phyloP scores from a whole-genome alignment of 2,797 vertebrate genomes.

The Enteromius argenteus region DNA sequence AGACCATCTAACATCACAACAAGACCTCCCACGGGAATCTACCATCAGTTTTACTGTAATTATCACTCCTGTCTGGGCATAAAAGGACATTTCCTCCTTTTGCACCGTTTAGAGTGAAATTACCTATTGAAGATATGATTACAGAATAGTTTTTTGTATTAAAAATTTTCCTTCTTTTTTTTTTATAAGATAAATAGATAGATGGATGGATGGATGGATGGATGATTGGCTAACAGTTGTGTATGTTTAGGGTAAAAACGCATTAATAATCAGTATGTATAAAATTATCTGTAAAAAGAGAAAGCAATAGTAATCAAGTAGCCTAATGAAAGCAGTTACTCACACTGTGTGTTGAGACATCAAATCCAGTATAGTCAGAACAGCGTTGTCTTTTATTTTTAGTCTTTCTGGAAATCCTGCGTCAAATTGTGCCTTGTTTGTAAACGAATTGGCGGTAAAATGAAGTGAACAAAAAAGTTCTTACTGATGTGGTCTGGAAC shows the following conservation, averaged over 20 bases:
- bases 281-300: neutral
- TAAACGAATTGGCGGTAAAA: neutral
- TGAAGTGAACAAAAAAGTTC: neutral
- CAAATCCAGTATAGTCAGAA: neutral
- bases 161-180: neutral
- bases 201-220: too few species aligned
- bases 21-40: slow-evolving; percentile 10
- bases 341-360: neutral
- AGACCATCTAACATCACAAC: slow-evolving; percentile 29
- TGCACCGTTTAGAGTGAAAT: neutral
- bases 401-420: neutral
- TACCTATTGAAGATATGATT: neutral
- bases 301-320: neutral
- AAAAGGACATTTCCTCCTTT: slow-evolving; percentile 21
- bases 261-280: neutral
- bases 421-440: neutral
- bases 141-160: neutral
- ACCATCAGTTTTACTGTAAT: neutral
- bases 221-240: too few species aligned
- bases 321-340: too few species aligned
- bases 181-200: too few species aligned
- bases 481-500: neutral
- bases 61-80: neutral
- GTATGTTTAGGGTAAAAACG: neutral
- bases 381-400: neutral